These are phyloP conservation scores for Tridacna crocea DNA, from an alignment of 2,888 invertebrate genomes.

Conservation along the genomic window DNA sequence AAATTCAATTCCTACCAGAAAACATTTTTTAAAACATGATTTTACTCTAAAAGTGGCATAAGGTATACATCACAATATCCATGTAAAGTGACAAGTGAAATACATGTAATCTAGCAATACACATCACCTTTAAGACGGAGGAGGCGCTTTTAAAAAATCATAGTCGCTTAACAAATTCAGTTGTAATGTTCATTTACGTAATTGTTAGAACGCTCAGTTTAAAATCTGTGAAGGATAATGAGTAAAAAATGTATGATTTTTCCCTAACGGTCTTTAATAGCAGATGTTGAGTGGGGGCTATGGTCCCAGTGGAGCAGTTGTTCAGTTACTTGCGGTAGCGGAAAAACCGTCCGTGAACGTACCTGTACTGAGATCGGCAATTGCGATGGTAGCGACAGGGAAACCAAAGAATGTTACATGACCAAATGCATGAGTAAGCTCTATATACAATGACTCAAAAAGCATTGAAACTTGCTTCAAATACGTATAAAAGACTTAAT, in stretches of 20 bases:
- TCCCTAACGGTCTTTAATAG: background rate
- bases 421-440: constrained; percentile 3
- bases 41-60: too few relatives aligned
- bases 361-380: background rate
- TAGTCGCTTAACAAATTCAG: too few relatives aligned
- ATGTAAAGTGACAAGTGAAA: too few relatives aligned
- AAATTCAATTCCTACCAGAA: background rate
- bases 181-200: too few relatives aligned
- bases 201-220: too few relatives aligned
- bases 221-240: too few relatives aligned
- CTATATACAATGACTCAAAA: background rate
- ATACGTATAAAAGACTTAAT: background rate
- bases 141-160: too few relatives aligned
- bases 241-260: too few relatives aligned
- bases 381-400: background rate
- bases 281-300: background rate
- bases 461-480: background rate
- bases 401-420: background rate
- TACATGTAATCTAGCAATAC: too few relatives aligned
- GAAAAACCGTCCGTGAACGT: background rate
- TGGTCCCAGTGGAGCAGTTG: constrained; percentile 3
- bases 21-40: background rate
- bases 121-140: too few relatives aligned
- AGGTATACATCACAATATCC: too few relatives aligned
- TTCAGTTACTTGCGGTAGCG: background rate